Evolutionary conservation across 92 coral and sea anemone genomes (phyloP).

Genomic region (Umimayanthus chanpuru): DNA sequence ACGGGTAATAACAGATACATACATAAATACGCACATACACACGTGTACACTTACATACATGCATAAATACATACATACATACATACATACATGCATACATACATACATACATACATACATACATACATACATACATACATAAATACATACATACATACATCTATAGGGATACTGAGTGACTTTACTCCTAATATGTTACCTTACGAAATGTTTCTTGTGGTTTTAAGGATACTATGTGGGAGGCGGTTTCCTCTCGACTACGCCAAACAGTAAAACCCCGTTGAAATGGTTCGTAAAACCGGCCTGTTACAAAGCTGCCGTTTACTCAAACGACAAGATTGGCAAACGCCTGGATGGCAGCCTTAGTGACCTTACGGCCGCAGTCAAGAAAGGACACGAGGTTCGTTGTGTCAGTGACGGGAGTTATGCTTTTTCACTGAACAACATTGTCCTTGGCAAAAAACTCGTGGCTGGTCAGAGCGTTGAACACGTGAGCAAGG

Average conservation of each 20-base stretch:
- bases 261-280: slow-evolving; percentile 20
- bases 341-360: slow-evolving; percentile 61
- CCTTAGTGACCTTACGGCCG: slow-evolving; percentile 51
- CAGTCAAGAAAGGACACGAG: slow-evolving; percentile 65
- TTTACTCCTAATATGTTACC: neutral
- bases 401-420: slow-evolving; percentile 67
- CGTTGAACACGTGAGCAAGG: slow-evolving; percentile 71
- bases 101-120: too few relatives aligned
- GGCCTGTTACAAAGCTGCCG: slow-evolving; percentile 35
- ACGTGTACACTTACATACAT: too few relatives aligned
- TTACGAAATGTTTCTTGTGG: neutral
- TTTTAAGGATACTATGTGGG: slow-evolving; percentile 78
- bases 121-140: too few relatives aligned
- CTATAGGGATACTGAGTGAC: too few relatives aligned
- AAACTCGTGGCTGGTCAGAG: slow-evolving; percentile 47
- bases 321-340: slow-evolving; percentile 60
- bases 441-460: slow-evolving; percentile 23
- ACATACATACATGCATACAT: too few relatives aligned
- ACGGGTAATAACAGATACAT: too few relatives aligned
- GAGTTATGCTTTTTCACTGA: neutral
- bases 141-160: too few relatives aligned
- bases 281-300: slow-evolving; percentile 73
- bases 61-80: too few relatives aligned
- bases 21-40: too few relatives aligned
- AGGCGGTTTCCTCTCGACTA: slow-evolving; percentile 54